Evolutionary conservation across 2,797 vertebrate genomes (phyloP), one percentile per base, ranked within the genome.

Genomic region (Pseudochaenichthys georgianus): DNA sequence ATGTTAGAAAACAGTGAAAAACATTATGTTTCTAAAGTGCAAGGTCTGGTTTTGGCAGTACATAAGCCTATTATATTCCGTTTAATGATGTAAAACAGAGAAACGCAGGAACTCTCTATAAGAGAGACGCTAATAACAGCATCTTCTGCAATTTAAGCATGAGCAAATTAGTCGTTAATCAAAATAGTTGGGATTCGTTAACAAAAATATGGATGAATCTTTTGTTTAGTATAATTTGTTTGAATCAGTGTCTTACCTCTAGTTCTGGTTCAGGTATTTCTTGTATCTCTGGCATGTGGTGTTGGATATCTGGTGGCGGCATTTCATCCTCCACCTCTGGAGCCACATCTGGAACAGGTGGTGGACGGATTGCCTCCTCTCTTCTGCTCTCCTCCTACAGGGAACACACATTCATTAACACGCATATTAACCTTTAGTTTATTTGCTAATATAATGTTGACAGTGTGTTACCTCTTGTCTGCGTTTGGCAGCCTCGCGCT

Each of bases 401-500:
- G 31, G 58, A 69, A 48, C 7, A 4, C 45, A 59, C 9, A 13
- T 59, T 31, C 70, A 38, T 62, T 2, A 6, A 2, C 13, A n/a
- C 1, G 1, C 15, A 21, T 0, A 3, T 5, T n/a, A 46, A 45
- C 23, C 4, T 9, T 15, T 2, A 11, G 3, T 38, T 48, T 0
- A 9, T 34, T 23, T 28, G 47, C 16, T 1, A 16, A 50, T 0
- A 5, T 19, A 19, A 13, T 11, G 13, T 43, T 21, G 15, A 6
- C 54, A 15, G 10, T 1, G 48, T 9, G 53, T 58, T 55, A 94
- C 94, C 94, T 95, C 80, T 47, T 93, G 89, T 69, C 81, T 92
- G 54, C 66, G 85, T 52, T 46, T 73, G 34, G 91, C 89, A 42
- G 88, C 90, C 86, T 94, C 89, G 62, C 78, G 82, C 83, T 96